Percentiles rank a stretch among this genome's conserved stretches.
Evolutionary conservation across 2,888 invertebrate species (phyloP).

Genomic region (Eumacrocentrus americanus): DNA sequence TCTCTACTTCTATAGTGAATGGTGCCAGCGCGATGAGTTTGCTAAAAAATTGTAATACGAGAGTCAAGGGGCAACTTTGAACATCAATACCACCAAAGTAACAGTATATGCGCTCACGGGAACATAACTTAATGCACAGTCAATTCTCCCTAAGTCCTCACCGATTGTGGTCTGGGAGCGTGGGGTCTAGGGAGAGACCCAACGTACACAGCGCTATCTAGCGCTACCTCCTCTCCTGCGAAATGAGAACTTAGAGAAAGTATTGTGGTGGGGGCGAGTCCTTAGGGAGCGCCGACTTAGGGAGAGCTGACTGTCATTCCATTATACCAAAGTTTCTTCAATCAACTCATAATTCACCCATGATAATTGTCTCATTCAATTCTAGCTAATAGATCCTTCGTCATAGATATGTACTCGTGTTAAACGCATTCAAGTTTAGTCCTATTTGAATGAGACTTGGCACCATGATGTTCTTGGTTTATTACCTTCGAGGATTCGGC

Average conservation of each 20-base stretch:
- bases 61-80: background rate
- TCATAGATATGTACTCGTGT: constrained; percentile 4
- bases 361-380: background rate
- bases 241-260: no score
- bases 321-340: background rate
- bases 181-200: no score
- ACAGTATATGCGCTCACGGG: background rate
- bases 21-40: constrained; percentile 31
- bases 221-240: no score
- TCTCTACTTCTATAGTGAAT: constrained; percentile 17
- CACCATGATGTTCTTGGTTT: no score
- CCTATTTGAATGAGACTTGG: background rate
- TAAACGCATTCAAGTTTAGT: constrained; percentile 19
- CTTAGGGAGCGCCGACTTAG: no score
- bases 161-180: no score
- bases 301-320: no score
- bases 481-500: constrained; percentile 30
- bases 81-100: background rate
- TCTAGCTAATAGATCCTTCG: background rate
- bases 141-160: no score
- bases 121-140: background rate
- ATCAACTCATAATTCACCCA: background rate
- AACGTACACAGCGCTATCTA: no score
- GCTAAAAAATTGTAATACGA: constrained; percentile 29
- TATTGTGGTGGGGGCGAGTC: no score